Conservation (phyloP, 1,140 invertebrate genomes). For the Aradophagus sp. region DNA sequence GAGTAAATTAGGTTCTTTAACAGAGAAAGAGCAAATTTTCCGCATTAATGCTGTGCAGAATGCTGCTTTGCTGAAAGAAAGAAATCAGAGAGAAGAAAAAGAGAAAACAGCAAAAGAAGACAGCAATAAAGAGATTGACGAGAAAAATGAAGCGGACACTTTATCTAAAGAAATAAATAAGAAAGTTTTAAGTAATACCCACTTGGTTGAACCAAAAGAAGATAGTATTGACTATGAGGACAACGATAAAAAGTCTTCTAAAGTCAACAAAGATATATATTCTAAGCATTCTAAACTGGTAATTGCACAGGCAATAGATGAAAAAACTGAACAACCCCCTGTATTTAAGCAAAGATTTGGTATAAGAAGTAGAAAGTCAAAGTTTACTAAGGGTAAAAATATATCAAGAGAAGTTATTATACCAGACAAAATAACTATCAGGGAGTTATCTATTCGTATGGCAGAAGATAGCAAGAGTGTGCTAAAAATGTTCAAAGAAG, state of each 20-base stretch:
- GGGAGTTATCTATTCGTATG: conserved; percentile 23
- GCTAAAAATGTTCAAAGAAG: conserved; percentile 23
- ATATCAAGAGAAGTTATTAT: conserved; percentile 25
- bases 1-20: conserved; percentile 24
- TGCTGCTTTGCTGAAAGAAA: conserved; percentile 23
- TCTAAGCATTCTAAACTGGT: conserved; percentile 25
- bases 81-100: conserved; percentile 23
- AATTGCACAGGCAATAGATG: conserved; percentile 24
- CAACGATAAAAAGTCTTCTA: conserved; percentile 23
- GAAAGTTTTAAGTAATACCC: conserved; percentile 22
- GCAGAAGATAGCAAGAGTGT: conserved; percentile 23
- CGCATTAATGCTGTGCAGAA: conserved; percentile 22
- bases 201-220: conserved; percentile 19
- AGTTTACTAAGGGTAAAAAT: conserved; percentile 25
- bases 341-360: conserved; percentile 24
- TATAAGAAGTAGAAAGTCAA: conserved; percentile 23
- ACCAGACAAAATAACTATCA: conserved; percentile 25
- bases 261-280: conserved; percentile 25
- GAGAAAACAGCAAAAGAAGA: conserved; percentile 25
- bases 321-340: conserved; percentile 25
- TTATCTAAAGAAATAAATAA: conserved; percentile 26
- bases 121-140: conserved; percentile 21
- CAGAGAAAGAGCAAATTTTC: conserved; percentile 23
- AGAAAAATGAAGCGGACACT: conserved; percentile 21
- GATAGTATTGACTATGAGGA: conserved; percentile 22